Base-by-base conservation (phyloP, 2,888 invertebrate species). In the Tortrix viridana region DNA sequence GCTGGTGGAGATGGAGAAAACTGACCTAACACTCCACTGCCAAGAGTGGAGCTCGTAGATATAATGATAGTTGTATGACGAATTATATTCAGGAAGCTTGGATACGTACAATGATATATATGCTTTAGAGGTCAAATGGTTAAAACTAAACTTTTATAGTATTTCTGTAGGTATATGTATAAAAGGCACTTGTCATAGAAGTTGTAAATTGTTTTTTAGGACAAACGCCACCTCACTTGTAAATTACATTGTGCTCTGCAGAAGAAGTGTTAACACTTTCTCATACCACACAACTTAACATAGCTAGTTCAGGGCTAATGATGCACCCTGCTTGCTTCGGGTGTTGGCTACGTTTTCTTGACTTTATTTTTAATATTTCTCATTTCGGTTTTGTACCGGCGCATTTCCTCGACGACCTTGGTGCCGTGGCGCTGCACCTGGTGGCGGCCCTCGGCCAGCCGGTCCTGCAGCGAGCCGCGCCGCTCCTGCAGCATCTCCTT, bases 401-500 rank as follows among this genome's bases (percentile, higher is more conserved):
- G 84, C 84, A 93, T 87, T 80, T 93, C 93, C 58, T 88, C 91
- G 80, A 93, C 87, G n/a, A 93, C 85, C 69, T 89, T 84, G 20
- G 83, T 83, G 20, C 83, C 75, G 72, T 84, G 89, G 64, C 89
- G 86, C 68, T 89, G 85, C 60, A 93, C 82, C 71, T 92, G 90
- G 12, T 87, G 84, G 73, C 88, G 93, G 53, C 92, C 92, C 69
- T 94, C 94, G 74, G 93, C 92, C 63, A 95, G 93, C 69, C 93
- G 92, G 69, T 94, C 93, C 68, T 95, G 93, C 23, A 95, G 71
- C 70, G 93, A 93, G 32, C 93, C 94, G 76, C 93, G 94, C 69
- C 91, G 92, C 71, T 93, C 94, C 71, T 93, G 88, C 67, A 94
- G 88, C 86, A 95, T 94, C 76, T 94, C 93, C 77, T 94, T 94